These are phyloP conservation scores for Anguilla rostrata DNA, from an alignment of 2,113 vertebrate genomes.

Conservation along the genomic window DNA sequence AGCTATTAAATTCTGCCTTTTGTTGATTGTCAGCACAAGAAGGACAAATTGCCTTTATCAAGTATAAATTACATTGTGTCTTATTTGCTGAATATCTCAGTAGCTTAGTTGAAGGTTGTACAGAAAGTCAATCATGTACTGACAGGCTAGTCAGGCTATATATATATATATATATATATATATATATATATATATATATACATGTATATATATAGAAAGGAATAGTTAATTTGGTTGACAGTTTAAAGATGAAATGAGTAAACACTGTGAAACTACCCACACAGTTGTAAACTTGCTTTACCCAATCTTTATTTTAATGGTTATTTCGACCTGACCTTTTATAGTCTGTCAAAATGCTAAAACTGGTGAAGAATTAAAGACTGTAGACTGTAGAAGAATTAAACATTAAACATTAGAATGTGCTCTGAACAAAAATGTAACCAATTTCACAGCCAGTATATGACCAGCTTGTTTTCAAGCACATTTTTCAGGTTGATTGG, in stretches of 20 bases:
- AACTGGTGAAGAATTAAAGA: not conserved
- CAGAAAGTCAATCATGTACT: not conserved
- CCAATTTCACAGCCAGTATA: not conserved
- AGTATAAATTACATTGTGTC: not conserved
- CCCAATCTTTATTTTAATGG: not conserved
- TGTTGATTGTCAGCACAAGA: not conserved
- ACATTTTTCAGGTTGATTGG: not conserved
- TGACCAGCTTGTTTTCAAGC: not conserved
- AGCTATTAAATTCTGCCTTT: not conserved
- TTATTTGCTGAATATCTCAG: not conserved
- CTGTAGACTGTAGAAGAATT: not conserved
- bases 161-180: too few species aligned
- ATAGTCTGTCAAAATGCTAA: not conserved
- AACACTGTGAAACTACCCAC: not conserved
- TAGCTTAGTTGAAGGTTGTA: not conserved
- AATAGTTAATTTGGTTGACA: not conserved
- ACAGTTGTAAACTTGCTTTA: not conserved
- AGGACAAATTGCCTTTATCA: not conserved
- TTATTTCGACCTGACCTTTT: not conserved
- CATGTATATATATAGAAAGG: not conserved
- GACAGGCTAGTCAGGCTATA: not conserved
- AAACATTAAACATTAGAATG: not conserved
- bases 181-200: too few species aligned
- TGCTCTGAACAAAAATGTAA: not conserved
- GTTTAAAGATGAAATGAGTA: not conserved